Conservation (phyloP, 2,888 invertebrate genomes). For the Pseudococcus jackbeardsleyi region DNA sequence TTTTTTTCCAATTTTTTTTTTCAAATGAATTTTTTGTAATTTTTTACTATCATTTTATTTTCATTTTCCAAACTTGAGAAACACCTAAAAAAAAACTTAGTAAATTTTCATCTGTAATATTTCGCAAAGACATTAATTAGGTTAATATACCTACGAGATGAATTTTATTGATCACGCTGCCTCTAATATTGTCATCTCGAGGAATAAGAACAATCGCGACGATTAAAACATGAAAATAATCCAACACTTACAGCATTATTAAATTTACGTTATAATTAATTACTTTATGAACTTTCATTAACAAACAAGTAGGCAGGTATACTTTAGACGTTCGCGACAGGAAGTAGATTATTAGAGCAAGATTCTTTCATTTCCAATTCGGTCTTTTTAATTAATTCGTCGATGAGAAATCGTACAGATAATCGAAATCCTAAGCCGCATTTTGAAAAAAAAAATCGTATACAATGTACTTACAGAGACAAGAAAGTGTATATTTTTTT, state of each 20-base stretch:
- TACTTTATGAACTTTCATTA: slow-evolving; percentile 46
- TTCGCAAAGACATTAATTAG: slow-evolving; percentile 10
- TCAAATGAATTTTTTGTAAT: not conserved
- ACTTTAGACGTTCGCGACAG: not conserved
- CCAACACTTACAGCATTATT: slow-evolving; percentile 9
- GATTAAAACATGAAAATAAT: slow-evolving; percentile 32
- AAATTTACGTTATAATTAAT: slow-evolving; percentile 24
- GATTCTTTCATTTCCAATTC: slow-evolving; percentile 16
- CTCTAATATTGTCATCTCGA: not conserved
- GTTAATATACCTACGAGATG: not conserved
- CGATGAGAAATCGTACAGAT: not conserved
- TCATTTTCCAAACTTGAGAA: not conserved
- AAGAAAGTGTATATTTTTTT: slow-evolving; percentile 83
- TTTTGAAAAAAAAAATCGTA: not conserved
- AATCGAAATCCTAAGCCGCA: not conserved
- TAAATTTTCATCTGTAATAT: not conserved
- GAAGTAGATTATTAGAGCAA: slow-evolving; percentile 54
- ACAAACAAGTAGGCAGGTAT: not conserved
- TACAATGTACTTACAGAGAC: slow-evolving; percentile 77
- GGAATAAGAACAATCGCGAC: not conserved
- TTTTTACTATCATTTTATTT: not conserved
- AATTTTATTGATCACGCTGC: not conserved
- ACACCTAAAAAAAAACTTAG: not conserved
- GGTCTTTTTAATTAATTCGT: slow-evolving; percentile 1
- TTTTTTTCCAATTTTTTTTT: too few species aligned